Conservation (phyloP, 2,888 invertebrate genomes). For the Gisinianus flammeolus region DNA sequence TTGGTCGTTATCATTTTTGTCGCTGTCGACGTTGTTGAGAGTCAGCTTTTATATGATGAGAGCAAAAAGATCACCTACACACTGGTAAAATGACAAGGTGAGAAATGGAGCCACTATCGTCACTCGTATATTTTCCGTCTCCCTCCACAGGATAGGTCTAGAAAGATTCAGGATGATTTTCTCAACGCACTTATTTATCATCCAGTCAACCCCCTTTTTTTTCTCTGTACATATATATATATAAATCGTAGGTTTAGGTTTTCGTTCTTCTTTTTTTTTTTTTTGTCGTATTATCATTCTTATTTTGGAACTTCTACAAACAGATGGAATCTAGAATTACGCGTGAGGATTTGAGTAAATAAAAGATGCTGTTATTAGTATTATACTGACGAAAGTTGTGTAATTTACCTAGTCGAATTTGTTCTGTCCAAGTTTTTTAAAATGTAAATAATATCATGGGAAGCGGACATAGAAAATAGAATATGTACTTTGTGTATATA, state of each 20-base stretch:
- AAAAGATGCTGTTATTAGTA: too few species aligned
- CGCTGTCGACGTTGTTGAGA: constrained; percentile 22
- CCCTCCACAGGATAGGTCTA: too few species aligned
- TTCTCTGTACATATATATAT: constrained; percentile 13
- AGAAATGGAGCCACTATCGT: constrained; percentile 33
- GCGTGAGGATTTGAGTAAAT: neutral
- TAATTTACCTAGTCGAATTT: too few species aligned
- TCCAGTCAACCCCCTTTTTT: constrained; percentile 13
- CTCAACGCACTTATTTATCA: constrained; percentile 23
- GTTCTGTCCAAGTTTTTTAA: too few species aligned
- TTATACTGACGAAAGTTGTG: too few species aligned
- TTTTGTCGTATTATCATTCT: too few species aligned
- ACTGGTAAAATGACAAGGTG: constrained; percentile 20
- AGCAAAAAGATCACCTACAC: constrained; percentile 28
- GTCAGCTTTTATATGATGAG: constrained; percentile 30
- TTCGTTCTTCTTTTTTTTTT: neutral
- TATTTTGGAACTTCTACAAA: too few species aligned
- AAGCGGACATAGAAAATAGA: too few species aligned
- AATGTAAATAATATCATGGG: too few species aligned
- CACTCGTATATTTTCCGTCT: too few species aligned
- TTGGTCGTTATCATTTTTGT: constrained; percentile 28
- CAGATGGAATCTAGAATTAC: neutral
- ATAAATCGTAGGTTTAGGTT: constrained; percentile 1
- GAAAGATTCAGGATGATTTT: too few species aligned
- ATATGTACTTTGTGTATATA: too few species aligned